Base-by-base conservation (phyloP, 2,888 invertebrate species). In the Alsophila aescularia region DNA sequence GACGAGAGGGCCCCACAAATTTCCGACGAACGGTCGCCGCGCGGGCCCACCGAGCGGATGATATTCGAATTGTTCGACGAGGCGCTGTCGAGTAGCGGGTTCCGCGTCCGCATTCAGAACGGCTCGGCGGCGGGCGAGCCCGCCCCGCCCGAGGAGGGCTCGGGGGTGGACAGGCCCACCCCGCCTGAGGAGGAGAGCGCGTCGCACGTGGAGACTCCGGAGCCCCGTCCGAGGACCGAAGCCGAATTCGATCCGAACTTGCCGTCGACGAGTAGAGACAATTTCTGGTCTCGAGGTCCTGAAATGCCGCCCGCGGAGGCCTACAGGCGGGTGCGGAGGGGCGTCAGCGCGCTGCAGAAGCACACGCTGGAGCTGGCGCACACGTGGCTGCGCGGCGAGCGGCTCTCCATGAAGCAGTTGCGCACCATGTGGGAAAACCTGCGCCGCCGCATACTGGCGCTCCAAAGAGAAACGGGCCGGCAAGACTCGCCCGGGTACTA, bases 371-470 rank as follows among this genome's bases (percentile, higher is more conserved):
- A 81, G 40, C 70, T 90, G 24, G 83, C 87, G 7, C 82, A 85
- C 63, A 75, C 89, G 69, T 90, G 91, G 88, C 69, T 89, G 48
- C 85, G 85, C 41, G 90, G 87, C 1, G 82, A 81, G 51, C 83
- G 85, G 6, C 80, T 80, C 8, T 81, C 87, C 4, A 80, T 95
- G 67, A 93, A 93, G 62, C 92, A 93, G 66, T 89, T 95, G 48
- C 92, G 94, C 7, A 87, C 85, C 27, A 93, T 95, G 92, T 94
- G 95, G 91, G 93, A 94, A 55, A 93, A 93, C 70, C 83, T 95
- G 57, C 93, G 93, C 16, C 80, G 93, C 32, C 93, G 94, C 49
- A 93, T 95, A 63, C 80, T 93, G 54, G 77, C 88, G 63, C 73
- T 93, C 49, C 89, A 93, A 61, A 79, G 93, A 57, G 90, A 92